A percentile compares a stretch with the other conserved stretches of the same genome.
Conservation (phyloP, 2,797 vertebrate species). For the Fistularia commersonii region DNA sequence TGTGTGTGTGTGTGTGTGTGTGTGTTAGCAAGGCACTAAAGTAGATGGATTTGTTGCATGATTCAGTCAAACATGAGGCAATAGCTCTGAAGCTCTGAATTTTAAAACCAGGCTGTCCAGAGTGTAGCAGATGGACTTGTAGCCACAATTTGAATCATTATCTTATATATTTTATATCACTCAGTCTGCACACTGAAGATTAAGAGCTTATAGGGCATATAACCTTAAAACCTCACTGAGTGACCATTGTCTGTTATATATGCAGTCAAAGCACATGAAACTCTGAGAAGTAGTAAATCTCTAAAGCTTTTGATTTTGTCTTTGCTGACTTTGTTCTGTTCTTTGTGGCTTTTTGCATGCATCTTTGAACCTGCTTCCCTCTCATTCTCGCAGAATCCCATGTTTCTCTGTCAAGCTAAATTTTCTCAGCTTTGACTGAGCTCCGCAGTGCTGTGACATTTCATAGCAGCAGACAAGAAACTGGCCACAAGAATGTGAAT, state of each 20-base stretch:
- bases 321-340: too few relatives aligned
- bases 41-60: constrained; percentile 8
- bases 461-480: constrained; percentile 15
- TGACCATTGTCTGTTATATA: too few relatives aligned
- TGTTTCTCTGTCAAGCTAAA: constrained; percentile 14
- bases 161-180: too few relatives aligned
- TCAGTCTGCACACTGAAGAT: too few relatives aligned
- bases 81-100: constrained; percentile 11
- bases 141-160: too few relatives aligned
- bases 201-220: too few relatives aligned
- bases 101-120: neutral
- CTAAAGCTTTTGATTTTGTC: too few relatives aligned
- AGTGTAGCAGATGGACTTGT: too few relatives aligned
- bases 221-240: too few relatives aligned
- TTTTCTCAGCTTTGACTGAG: constrained; percentile 16
- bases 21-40: constrained; percentile 14
- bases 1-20: constrained; percentile 7
- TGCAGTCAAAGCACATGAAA: too few relatives aligned
- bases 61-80: constrained; percentile 25
- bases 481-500: constrained; percentile 6
- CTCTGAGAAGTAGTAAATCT: too few relatives aligned
- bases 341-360: constrained; percentile 2
- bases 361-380: constrained; percentile 1
- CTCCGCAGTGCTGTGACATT: constrained; percentile 36
- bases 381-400: constrained; percentile 6